phyloP scores from a whole-genome alignment of 2,113 vertebrate species.

The Pygoscelis antarcticus region DNA sequence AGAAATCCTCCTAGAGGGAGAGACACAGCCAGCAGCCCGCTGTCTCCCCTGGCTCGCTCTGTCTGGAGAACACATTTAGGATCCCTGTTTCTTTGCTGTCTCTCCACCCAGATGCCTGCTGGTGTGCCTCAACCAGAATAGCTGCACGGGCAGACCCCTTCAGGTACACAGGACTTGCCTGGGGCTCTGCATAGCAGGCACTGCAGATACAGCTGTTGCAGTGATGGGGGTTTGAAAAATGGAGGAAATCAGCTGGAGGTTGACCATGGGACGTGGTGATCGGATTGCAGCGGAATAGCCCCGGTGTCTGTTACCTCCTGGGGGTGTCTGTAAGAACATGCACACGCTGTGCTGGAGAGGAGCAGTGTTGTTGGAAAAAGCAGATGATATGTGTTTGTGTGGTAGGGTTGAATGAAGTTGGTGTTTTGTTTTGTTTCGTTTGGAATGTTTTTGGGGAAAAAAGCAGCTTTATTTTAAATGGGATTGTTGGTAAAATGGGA shows the following conservation, averaged over 20 bases:
- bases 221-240: neutral
- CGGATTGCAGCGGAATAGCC: fast-evolving
- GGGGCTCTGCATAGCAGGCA: neutral
- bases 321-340: neutral
- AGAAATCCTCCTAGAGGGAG: neutral
- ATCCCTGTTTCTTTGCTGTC: neutral
- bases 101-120: neutral
- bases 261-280: fast-evolving
- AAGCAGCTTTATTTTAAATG: neutral
- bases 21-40: neutral
- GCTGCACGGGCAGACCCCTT: neutral
- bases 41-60: neutral
- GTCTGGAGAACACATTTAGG: neutral
- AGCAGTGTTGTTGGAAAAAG: neutral
- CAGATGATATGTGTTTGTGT: neutral
- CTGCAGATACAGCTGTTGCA: neutral
- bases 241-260: neutral
- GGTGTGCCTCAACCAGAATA: neutral
- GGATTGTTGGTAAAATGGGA: neutral
- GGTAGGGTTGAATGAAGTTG: neutral
- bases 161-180: neutral
- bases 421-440: neutral
- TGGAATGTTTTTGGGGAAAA: neutral
- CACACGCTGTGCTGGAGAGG: neutral
- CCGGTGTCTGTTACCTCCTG: neutral